Base-by-base conservation (phyloP, 2,113 vertebrate genomes). In the Pedionomus torquatus region DNA sequence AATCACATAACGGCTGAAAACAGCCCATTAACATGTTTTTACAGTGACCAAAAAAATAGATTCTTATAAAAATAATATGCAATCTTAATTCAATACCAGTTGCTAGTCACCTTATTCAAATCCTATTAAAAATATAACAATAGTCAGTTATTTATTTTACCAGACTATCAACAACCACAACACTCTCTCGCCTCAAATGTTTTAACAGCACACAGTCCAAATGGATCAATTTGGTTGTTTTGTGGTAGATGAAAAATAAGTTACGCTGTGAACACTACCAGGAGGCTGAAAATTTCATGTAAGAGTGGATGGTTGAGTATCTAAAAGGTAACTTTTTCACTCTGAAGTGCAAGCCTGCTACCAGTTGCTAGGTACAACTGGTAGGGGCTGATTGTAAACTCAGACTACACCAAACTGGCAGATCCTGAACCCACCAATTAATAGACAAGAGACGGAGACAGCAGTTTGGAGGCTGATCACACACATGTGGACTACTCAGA, bases 401-500 rank as follows among this genome's bases (percentile, higher is more conserved):
- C 0, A 0, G 13, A 83, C 17, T 33, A 61, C 8, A 2, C 11
- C 25, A 48, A 87, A 43, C 19, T 5, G 5, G 51, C 48, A 60
- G 15, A 76, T 64, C 25, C 60, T 71, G 25, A 87, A 71, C 16
- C 10, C 33, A 76, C 3, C n/a, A 70, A 49, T 13, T 49, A 79
- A 31, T 17, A 74, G 31, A 63, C 16, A 8, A 2, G 9, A 75
- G 35, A 78, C 30, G 82, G 30, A 55, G 17, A 8, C 25, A 78
- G 24, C 26, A 71, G 39, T 54, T 33, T 44, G 17, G 46, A 93
- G 21, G 17, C 46, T 49, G 31, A 66, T 63, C 16, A 46, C 28
- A 69, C 1, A 9, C 52, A 88, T 20, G 10, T 8, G 18, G 19
- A 37, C 28, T 74, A 31, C 30, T 70, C 30, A 80, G 18, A 52